Evolutionary conservation across 2,113 vertebrate genomes (phyloP).

Genomic region (Otus sunia): DNA sequence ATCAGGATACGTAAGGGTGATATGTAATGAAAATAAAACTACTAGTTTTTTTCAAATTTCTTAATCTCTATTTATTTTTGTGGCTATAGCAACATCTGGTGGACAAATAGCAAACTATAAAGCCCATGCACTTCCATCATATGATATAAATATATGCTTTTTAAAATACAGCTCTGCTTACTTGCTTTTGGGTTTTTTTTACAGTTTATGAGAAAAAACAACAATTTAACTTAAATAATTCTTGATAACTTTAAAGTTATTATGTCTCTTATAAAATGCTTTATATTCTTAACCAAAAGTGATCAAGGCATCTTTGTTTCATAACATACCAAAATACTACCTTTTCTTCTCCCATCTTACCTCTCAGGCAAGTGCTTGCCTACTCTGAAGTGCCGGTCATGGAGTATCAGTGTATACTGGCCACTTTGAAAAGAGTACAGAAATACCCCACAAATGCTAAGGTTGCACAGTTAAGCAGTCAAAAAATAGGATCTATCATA

Average conservation of each 20-base stretch:
- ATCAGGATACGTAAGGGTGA: background rate
- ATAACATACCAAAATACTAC: background rate
- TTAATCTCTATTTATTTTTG: background rate
- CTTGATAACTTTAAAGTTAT: background rate
- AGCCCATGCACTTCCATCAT: background rate
- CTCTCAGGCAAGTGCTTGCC: background rate
- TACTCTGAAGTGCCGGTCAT: background rate
- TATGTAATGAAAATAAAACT: background rate
- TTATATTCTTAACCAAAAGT: background rate
- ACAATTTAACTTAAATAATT: background rate
- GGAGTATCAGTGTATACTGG: background rate
- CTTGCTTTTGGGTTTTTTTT: background rate
- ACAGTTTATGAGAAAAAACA: background rate
- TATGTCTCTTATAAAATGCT: background rate
- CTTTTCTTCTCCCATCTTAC: background rate
- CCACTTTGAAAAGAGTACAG: background rate
- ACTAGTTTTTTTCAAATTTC: background rate
- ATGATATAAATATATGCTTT: background rate
- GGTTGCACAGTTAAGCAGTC: background rate
- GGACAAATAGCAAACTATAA: slow-evolving; percentile 30
- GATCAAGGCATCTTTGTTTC: background rate
- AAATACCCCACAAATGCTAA: background rate
- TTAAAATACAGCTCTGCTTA: background rate
- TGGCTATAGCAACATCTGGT: slow-evolving; percentile 64
- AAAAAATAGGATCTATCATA: background rate